These are phyloP conservation scores for Drosophila obscura DNA, from an alignment of 1,140 invertebrate genomes.

Conservation along the genomic window DNA sequence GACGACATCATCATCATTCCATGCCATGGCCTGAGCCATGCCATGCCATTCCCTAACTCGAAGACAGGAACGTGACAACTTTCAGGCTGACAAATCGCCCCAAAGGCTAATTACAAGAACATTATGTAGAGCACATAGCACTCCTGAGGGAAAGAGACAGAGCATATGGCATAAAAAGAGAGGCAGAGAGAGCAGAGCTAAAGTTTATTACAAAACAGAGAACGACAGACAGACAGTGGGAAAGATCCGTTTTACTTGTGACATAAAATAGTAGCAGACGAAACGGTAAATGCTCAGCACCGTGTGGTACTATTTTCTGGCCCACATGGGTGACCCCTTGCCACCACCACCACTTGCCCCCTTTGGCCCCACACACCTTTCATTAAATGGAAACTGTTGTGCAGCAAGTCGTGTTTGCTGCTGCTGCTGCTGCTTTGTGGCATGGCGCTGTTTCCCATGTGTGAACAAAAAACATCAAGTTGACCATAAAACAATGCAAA, in stretches of 20 bases:
- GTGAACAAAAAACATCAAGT: conserved; percentile 57
- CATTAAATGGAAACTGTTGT: conserved; percentile 79
- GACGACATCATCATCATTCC: conserved; percentile 29
- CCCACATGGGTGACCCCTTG: conserved; percentile 42
- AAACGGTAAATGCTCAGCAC: conserved; percentile 52
- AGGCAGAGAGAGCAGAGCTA: no score
- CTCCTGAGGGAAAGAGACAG: no score
- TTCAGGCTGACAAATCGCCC: conserved; percentile 48
- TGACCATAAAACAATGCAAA: conserved; percentile 81
- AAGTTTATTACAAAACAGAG: conserved; percentile 20
- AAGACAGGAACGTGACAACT: conserved; percentile 39
- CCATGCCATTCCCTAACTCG: conserved; percentile 2
- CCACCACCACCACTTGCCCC: conserved; percentile 18
- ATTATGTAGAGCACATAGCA: conserved; percentile 69
- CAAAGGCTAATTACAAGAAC: conserved; percentile 58
- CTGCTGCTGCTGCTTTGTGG: conserved; percentile 19
- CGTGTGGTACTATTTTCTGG: conserved; percentile 36
- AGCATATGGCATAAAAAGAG: no score
- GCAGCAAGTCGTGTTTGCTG: conserved; percentile 51
- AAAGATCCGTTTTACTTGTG: conserved; percentile 31
- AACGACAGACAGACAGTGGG: conserved; percentile 16
- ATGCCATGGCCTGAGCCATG: no score
- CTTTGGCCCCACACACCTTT: conserved; percentile 48
- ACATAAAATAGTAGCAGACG: conserved; percentile 41
- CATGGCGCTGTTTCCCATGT: conserved; percentile 73